These are phyloP conservation scores for Sericinus montela DNA, from an alignment of 2,888 invertebrate species.

Conservation along the genomic window DNA sequence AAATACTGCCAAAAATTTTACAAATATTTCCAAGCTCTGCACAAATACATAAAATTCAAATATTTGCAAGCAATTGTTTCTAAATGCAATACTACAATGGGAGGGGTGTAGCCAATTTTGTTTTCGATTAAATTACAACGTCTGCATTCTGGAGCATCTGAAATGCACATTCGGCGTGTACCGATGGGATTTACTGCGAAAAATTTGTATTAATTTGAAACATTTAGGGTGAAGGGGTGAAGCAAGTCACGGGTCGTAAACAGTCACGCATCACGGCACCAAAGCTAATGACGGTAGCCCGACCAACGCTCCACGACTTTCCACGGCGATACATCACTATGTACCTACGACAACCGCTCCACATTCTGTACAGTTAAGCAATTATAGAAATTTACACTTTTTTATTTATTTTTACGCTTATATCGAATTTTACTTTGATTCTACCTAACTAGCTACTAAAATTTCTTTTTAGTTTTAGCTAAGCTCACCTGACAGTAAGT, in stretches of 20 bases:
- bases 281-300: constrained; percentile 52
- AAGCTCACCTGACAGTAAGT: too few species aligned
- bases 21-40: too few species aligned
- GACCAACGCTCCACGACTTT: constrained; percentile 15
- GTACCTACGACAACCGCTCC: constrained; percentile 12
- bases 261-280: constrained; percentile 63
- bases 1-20: too few species aligned
- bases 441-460: too few species aligned
- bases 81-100: neutral
- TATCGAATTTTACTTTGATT: too few species aligned
- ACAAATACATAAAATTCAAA: too few species aligned
- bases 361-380: constrained; percentile 5
- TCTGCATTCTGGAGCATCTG: constrained; percentile 9
- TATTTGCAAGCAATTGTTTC: neutral
- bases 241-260: constrained; percentile 68
- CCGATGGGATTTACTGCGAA: constrained; percentile 44
- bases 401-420: too few species aligned
- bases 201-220: constrained; percentile 69
- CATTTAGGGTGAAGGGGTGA: constrained; percentile 70
- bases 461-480: too few species aligned
- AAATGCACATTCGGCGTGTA: constrained; percentile 14
- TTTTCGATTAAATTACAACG: constrained; percentile 15
- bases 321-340: constrained; percentile 27
- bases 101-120: constrained; percentile 6
- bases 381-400: constrained; percentile 1